These are phyloP conservation scores for Latheticus oryzae DNA, from an alignment of 2,888 invertebrate species.

Conservation along the genomic window DNA sequence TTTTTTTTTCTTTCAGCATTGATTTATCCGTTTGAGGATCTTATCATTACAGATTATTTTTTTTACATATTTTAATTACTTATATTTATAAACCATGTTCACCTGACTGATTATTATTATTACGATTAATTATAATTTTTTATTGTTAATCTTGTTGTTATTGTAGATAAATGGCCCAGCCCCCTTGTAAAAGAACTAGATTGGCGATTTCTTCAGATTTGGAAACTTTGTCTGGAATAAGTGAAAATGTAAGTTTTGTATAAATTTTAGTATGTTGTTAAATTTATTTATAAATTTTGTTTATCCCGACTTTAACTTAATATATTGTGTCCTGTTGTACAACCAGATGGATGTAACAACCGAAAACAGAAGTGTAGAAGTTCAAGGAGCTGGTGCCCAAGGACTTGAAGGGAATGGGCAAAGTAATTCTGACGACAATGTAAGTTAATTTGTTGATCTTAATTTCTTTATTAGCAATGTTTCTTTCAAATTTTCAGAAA, in stretches of 20 bases:
- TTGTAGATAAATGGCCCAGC: slow-evolving; percentile 23
- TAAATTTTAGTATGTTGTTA: slow-evolving; percentile 28
- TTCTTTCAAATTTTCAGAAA: slow-evolving; percentile 23
- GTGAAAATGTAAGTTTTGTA: slow-evolving; percentile 22
- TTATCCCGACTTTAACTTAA: slow-evolving; percentile 22
- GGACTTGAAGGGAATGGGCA: slow-evolving; percentile 26
- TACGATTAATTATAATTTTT: slow-evolving; percentile 15
- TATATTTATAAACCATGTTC: slow-evolving; percentile 13
- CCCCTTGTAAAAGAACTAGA: slow-evolving; percentile 25
- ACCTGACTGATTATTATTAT: slow-evolving; percentile 16
- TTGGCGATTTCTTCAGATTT: slow-evolving; percentile 26
- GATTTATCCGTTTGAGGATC: slow-evolving; percentile 14
- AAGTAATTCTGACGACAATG: slow-evolving; percentile 29
- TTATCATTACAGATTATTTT: slow-evolving; percentile 10
- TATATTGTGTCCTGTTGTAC: slow-evolving; percentile 25
- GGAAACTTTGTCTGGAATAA: slow-evolving; percentile 21
- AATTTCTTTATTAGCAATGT: slow-evolving; percentile 9
- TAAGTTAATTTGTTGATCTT: slow-evolving; percentile 19
- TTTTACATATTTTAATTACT: slow-evolving; percentile 14
- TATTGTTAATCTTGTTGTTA: slow-evolving; percentile 8
- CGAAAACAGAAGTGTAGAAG: slow-evolving; percentile 31
- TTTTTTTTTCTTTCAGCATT: slow-evolving; percentile 13
- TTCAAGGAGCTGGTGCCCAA: slow-evolving; percentile 27
- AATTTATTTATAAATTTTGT: slow-evolving; percentile 24
- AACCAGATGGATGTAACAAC: slow-evolving; percentile 33